phyloP scores from a whole-genome alignment of 2,888 invertebrate genomes.

The Lymantria monacha region DNA sequence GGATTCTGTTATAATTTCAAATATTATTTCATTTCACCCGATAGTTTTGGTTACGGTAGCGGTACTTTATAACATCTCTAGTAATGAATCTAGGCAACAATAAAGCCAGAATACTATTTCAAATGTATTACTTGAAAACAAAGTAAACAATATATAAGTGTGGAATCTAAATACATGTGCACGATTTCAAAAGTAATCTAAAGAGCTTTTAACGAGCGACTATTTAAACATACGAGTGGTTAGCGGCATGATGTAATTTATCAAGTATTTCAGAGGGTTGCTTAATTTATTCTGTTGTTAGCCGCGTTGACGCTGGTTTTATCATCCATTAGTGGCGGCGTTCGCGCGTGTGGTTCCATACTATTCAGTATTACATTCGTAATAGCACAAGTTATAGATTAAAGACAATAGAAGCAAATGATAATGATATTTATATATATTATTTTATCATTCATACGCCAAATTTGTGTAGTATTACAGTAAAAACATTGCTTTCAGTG shows the following conservation, averaged over 20 bases:
- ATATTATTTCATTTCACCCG: too few relatives aligned
- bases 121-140: not conserved
- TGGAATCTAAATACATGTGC: not conserved
- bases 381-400: slow-evolving; percentile 39
- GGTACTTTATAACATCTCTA: too few relatives aligned
- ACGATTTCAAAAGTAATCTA: not conserved
- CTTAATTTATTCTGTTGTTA: slow-evolving; percentile 61
- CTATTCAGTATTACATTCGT: slow-evolving; percentile 13
- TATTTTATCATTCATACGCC: too few relatives aligned
- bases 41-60: too few relatives aligned
- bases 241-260: slow-evolving; percentile 51
- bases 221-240: slow-evolving; percentile 48
- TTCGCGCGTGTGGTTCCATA: slow-evolving; percentile 27
- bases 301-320: slow-evolving; percentile 59
- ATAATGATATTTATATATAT: slow-evolving; percentile 44
- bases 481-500: too few relatives aligned
- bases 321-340: slow-evolving; percentile 56
- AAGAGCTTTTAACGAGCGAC: slow-evolving; percentile 38
- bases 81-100: too few relatives aligned
- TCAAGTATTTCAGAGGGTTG: slow-evolving; percentile 56
- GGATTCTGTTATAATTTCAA: too few relatives aligned
- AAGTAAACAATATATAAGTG: too few relatives aligned
- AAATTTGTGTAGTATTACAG: too few relatives aligned
- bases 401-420: slow-evolving; percentile 48
- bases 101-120: not conserved